Percentiles rank a stretch among this genome's conserved stretches.
These are phyloP conservation scores for Drosophila punjabiensis DNA, from an alignment of 1,140 invertebrate genomes.

Conservation along the genomic window DNA sequence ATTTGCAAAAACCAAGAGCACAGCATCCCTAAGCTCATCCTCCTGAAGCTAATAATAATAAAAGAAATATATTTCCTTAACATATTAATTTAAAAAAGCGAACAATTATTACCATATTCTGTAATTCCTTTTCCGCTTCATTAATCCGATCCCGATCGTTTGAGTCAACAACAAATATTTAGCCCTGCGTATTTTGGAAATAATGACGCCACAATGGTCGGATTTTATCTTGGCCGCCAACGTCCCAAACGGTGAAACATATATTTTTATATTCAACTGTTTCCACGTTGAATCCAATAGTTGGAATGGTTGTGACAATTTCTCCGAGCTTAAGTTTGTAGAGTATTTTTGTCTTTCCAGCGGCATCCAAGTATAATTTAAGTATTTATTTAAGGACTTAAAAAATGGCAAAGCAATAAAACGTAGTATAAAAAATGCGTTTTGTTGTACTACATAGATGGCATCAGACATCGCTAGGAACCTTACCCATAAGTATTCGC, in stretches of 20 bases:
- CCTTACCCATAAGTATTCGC: slow-evolving; percentile 97
- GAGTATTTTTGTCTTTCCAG: slow-evolving; percentile 98
- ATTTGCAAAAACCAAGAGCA: slow-evolving; percentile 99
- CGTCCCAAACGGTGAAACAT: slow-evolving; percentile 98
- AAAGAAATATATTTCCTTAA: neutral
- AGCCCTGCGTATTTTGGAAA: slow-evolving; percentile 98
- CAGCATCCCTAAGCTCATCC: slow-evolving; percentile 98
- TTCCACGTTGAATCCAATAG: slow-evolving; percentile 96
- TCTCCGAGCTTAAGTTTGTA: slow-evolving; percentile 99
- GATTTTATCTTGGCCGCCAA: slow-evolving; percentile 98
- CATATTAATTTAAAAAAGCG: neutral
- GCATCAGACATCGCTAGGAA: neutral
- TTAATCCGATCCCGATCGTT: slow-evolving; percentile 97
- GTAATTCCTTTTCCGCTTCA: slow-evolving; percentile 97
- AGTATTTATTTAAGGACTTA: neutral
- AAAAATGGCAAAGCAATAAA: neutral
- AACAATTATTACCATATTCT: slow-evolving; percentile 92
- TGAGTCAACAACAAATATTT: slow-evolving; percentile 99
- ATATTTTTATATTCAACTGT: slow-evolving; percentile 99
- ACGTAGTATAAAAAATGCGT: neutral
- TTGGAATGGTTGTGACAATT: slow-evolving; percentile 99
- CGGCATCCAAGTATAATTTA: slow-evolving; percentile 91
- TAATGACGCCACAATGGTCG: slow-evolving; percentile 98
- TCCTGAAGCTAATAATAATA: slow-evolving; percentile 89
- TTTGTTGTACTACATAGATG: too few relatives aligned